Percentiles rank a stretch among this genome's conserved stretches.
Evolutionary conservation across 2,113 vertebrate species (phyloP).

Genomic region (Monopterus albus): DNA sequence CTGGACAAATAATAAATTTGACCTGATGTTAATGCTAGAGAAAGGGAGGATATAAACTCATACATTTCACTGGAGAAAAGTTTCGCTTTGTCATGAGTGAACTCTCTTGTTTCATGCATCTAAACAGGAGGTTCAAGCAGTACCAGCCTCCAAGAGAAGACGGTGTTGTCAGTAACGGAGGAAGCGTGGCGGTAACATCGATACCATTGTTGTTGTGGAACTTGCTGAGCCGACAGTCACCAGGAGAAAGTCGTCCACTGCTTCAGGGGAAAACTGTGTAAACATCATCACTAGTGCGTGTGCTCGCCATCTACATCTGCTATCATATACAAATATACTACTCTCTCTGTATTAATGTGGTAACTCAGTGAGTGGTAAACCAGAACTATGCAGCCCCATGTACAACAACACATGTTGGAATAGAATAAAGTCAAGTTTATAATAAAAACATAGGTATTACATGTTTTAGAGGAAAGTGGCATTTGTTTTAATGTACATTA

Average conservation of each 20-base stretch:
- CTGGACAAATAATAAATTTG: background rate
- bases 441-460: conserved; percentile 31
- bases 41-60: too few species aligned
- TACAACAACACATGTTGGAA: background rate
- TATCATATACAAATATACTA: conserved; percentile 13
- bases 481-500: conserved; percentile 67
- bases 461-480: conserved; percentile 33
- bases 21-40: too few species aligned
- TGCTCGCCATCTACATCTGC: background rate
- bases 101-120: conserved; percentile 10
- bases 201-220: conserved; percentile 85
- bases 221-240: conserved; percentile 78
- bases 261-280: conserved; percentile 87
- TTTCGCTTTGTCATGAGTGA: background rate
- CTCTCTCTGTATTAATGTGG: conserved; percentile 6
- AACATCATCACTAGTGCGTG: conserved; percentile 33
- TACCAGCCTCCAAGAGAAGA: conserved; percentile 72
- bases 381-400: conserved; percentile 2
- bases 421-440: background rate
- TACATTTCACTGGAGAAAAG: too few species aligned
- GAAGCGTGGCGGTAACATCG: conserved; percentile 71
- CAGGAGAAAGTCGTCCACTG: conserved; percentile 88
- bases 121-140: conserved; percentile 82
- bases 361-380: conserved; percentile 20
- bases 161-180: conserved; percentile 11